Conservation (phyloP, 2,113 vertebrate genomes). For the Crotalus helleri region DNA sequence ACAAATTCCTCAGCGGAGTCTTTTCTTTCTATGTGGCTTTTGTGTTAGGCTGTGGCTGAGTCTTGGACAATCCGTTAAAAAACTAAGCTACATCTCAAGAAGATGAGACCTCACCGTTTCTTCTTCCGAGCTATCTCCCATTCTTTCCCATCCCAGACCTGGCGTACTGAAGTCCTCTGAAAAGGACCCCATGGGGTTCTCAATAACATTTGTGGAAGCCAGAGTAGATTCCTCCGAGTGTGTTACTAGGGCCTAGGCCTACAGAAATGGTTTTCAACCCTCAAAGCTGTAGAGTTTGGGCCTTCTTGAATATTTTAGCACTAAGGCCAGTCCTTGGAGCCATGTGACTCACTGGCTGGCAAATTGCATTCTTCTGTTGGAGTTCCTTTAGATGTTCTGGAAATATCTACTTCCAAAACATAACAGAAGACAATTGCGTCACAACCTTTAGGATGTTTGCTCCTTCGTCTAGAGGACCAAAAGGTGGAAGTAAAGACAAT, state of each 20-base stretch:
- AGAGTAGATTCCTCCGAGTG: neutral
- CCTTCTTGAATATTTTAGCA: neutral
- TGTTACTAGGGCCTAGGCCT: neutral
- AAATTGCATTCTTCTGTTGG: neutral
- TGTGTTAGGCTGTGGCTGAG: neutral
- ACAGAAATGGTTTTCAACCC: neutral
- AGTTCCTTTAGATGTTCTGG: conserved; percentile 42
- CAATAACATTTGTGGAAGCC: neutral
- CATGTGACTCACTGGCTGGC: neutral
- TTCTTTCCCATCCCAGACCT: neutral
- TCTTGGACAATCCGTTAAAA: neutral
- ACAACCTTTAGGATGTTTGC: conserved; percentile 52
- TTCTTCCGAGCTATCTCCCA: neutral
- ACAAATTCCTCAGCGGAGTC: neutral
- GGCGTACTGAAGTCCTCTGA: neutral
- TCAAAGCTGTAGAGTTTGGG: neutral
- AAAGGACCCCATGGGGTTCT: neutral
- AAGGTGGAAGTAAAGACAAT: conserved; percentile 52
- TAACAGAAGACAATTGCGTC: conserved; percentile 42
- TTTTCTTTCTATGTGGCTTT: neutral
- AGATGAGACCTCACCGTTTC: neutral
- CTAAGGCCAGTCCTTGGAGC: too few species aligned
- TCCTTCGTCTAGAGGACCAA: conserved; percentile 55
- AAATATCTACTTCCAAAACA: conserved; percentile 61
- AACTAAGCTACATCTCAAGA: neutral